Base-by-base conservation (phyloP, 2,113 vertebrate genomes). In the Toxotes jaculatrix region DNA sequence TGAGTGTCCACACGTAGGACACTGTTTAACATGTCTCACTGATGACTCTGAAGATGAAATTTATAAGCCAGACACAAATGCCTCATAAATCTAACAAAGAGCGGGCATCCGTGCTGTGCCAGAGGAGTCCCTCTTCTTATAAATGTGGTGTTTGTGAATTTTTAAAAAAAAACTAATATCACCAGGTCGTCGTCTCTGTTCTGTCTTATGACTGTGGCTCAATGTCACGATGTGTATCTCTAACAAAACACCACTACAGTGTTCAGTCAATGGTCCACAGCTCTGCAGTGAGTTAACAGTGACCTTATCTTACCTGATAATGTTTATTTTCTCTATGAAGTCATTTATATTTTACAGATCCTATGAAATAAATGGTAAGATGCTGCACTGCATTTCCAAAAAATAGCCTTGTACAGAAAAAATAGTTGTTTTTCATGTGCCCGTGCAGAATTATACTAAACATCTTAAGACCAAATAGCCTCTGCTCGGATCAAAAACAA, bases 101-200 rank as follows among this genome's bases (percentile, higher is more conserved):
- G 38, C 53, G 19, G 49, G 34, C 36, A 63, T 45, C 19, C 59
- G 23, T 69, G 71, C 38, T 31, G 72, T n/a, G 72, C 55, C 0
- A 11, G 21, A 67, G 14, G 12, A 75, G 49, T 80, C 64, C 63
- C 82, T 13, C 21, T 19, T 77, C 67, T 73, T 83, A 80, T 40
- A 51, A 77, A 23, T 31, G 38, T 83, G 55, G 3, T 76, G 65
- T 74, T 34, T 40, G 12, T 38, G 1, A 59, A 27, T 27, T 55
- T 5, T 2, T 27, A 27, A 27, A 13, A 31, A n/a, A 42, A 74
- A 31, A 17, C 38, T 72, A 75, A 67, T 43, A 73, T 83, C 72
- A 82, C 34, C 79, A 71, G 71, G 57, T 68, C 47, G 68, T 85
- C 77, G 40, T 77, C 76, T 53, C 47, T 34, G 40, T 53, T 17